A percentile compares a stretch with the other conserved stretches of the same genome.
These are phyloP conservation scores for Pristionchus exspectatus DNA, from an alignment of 2,888 invertebrate species.

Conservation along the genomic window DNA sequence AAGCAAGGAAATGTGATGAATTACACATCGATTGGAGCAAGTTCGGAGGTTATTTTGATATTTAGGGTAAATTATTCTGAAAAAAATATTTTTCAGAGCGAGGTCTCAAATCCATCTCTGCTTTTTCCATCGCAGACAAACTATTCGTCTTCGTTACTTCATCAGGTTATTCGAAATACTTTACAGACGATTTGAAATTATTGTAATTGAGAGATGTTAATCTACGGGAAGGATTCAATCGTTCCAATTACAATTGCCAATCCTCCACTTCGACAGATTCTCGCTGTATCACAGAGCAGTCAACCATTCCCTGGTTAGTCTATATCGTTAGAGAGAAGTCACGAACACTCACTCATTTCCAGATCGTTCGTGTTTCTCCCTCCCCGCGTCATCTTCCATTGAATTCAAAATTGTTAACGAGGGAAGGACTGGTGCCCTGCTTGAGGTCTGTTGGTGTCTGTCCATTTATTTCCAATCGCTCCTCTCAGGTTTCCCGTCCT, in stretches of 20 bases:
- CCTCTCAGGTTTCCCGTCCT: conserved; percentile 57
- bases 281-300: conserved; percentile 78
- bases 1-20: conserved; percentile 71
- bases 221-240: conserved; percentile 70
- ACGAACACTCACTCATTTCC: not conserved
- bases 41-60: conserved; percentile 67
- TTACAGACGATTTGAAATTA: not conserved
- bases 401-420: conserved; percentile 76
- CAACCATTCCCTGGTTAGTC: conserved; percentile 75
- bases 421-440: conserved; percentile 73
- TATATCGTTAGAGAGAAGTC: not conserved
- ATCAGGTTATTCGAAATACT: conserved; percentile 57
- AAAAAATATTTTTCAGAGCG: conserved; percentile 62
- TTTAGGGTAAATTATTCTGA: not conserved
- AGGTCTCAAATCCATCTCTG: conserved; percentile 75
- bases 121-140: conserved; percentile 77
- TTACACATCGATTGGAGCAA: conserved; percentile 75
- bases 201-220: conserved; percentile 64
- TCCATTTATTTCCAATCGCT: not conserved
- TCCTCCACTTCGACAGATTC: conserved; percentile 74
- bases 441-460: conserved; percentile 63
- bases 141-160: conserved; percentile 77
- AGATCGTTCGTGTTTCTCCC: conserved; percentile 75
- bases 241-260: conserved; percentile 73
- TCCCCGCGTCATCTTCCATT: conserved; percentile 73